phyloP scores from a whole-genome alignment of 2,113 vertebrate species.

The Sus scrofa region T2T-Sscrofa CM000814.6:44691501-44692000 shows the following conservation, averaged over 20 bases:
- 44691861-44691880: too few species aligned
- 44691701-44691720: background rate
- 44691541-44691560: background rate
- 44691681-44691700: background rate
- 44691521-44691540: background rate
- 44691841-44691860: too few species aligned
- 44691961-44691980: too few species aligned
- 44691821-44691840: background rate
- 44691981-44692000: too few species aligned
- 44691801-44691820: too few species aligned
- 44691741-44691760: background rate
- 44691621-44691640: background rate
- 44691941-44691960: too few species aligned
- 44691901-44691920: too few species aligned
- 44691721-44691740: background rate
- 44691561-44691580: background rate
- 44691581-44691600: too few species aligned
- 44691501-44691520: background rate
- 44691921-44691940: too few species aligned
- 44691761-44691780: background rate
- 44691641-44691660: background rate
- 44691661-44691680: background rate
- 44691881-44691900: too few species aligned
- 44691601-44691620: background rate
- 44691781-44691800: background rate